Evolutionary conservation across 2,797 vertebrate species (phyloP).

Genomic region (Xenops minutus): DNA sequence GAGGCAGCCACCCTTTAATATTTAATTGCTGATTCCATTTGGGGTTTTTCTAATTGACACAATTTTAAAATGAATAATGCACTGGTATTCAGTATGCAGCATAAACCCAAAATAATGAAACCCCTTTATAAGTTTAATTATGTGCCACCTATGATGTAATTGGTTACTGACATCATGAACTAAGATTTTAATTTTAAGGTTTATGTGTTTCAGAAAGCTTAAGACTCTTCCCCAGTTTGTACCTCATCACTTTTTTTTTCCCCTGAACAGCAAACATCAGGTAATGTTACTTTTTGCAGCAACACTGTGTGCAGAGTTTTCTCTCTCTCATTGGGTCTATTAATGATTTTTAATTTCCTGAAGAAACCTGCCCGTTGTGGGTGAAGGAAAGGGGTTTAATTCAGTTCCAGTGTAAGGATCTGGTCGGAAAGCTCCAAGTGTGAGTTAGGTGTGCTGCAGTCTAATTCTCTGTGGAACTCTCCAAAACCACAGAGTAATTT

Average conservation of each 20-base stretch:
- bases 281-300: conserved; percentile 38
- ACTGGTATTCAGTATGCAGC: neutral
- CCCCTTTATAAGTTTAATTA: conserved; percentile 63
- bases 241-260: neutral
- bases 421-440: neutral
- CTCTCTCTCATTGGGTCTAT: neutral
- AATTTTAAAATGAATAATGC: conserved; percentile 39
- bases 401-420: neutral
- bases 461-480: neutral
- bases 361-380: neutral
- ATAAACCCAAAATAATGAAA: conserved; percentile 35
- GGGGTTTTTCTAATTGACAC: conserved; percentile 20
- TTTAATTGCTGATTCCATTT: conserved; percentile 33
- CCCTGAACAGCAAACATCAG: neutral
- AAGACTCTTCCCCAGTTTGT: conserved; percentile 50
- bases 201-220: conserved; percentile 51
- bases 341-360: conserved; percentile 54
- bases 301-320: neutral
- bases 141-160: conserved; percentile 54
- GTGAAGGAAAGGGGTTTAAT: neutral
- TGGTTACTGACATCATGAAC: conserved; percentile 48
- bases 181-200: conserved; percentile 41
- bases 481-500: neutral
- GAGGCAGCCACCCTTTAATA: conserved; percentile 24
- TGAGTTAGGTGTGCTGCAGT: neutral